Evolutionary conservation across 1,140 invertebrate species (phyloP).

Genomic region (Bombus cullumanus): DNA sequence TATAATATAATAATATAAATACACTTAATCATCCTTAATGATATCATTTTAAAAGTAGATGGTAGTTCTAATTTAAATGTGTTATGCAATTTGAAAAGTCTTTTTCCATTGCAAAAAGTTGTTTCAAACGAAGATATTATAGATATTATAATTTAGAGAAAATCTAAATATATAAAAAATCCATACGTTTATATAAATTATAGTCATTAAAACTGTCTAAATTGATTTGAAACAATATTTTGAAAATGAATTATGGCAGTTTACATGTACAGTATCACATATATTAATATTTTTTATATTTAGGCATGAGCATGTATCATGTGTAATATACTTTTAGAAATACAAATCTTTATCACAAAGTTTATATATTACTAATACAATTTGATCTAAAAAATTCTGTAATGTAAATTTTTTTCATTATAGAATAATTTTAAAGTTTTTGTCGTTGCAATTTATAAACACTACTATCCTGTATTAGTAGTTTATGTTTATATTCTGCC

Average conservation of each 20-base stretch:
- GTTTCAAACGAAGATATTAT: neutral
- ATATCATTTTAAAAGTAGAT: neutral
- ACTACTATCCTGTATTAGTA: neutral
- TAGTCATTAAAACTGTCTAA: neutral
- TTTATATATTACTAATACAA: neutral
- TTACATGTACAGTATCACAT: neutral
- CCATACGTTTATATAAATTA: neutral
- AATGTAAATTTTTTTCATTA: neutral
- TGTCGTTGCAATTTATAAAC: neutral
- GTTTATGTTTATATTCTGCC: neutral
- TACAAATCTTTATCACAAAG: neutral
- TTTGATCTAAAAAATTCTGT: neutral
- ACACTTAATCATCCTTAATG: neutral
- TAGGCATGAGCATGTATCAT: conserved; percentile 31
- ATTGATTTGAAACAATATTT: neutral
- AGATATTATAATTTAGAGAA: neutral
- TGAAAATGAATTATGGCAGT: neutral
- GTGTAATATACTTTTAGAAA: neutral
- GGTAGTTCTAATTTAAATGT: neutral
- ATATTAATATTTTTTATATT: neutral
- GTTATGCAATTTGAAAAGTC: neutral
- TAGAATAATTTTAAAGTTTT: neutral
- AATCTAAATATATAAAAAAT: neutral
- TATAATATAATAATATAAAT: neutral
- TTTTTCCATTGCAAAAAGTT: neutral